Conservation (phyloP, 2,797 vertebrate species). For the Cirrhinus molitorella region DNA sequence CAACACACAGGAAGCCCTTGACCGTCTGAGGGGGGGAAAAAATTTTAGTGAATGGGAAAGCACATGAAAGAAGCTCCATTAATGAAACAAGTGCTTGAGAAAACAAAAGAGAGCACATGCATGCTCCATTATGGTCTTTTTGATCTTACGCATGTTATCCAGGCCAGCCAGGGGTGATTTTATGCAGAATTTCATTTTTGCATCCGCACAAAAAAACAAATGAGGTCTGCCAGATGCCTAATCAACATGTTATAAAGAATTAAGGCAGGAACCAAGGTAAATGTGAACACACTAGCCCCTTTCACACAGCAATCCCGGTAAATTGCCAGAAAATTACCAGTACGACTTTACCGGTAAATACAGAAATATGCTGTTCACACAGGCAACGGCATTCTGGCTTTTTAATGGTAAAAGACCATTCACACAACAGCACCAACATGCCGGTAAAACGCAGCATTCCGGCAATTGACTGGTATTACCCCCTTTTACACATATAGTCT, state of each 20-base stretch:
- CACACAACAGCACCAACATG: too few relatives aligned
- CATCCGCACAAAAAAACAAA: constrained; percentile 29
- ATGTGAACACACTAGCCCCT: neutral
- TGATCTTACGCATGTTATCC: constrained; percentile 29
- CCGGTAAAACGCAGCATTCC: too few relatives aligned
- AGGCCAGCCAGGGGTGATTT: neutral
- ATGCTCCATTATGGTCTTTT: constrained; percentile 44
- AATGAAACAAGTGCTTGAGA: constrained; percentile 28
- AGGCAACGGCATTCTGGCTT: too few relatives aligned
- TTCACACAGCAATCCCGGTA: too few relatives aligned
- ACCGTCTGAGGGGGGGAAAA: neutral
- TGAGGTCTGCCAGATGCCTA: neutral
- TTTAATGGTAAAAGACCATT: too few relatives aligned
- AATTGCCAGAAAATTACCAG: too few relatives aligned
- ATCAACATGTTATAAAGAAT: constrained; percentile 20
- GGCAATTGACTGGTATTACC: too few relatives aligned
- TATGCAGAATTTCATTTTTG: constrained; percentile 14
- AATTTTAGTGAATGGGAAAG: constrained; percentile 2
- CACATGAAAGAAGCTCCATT: constrained; percentile 44
- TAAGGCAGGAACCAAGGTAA: constrained; percentile 2
- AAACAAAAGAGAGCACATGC: constrained; percentile 42
- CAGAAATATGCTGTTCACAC: too few relatives aligned
- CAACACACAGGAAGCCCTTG: constrained; percentile 1
- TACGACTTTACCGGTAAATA: too few relatives aligned
- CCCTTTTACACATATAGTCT: too few relatives aligned